Evolutionary conservation across 2,113 vertebrate genomes (phyloP).

Genomic region (Rostratula benghalensis): DNA sequence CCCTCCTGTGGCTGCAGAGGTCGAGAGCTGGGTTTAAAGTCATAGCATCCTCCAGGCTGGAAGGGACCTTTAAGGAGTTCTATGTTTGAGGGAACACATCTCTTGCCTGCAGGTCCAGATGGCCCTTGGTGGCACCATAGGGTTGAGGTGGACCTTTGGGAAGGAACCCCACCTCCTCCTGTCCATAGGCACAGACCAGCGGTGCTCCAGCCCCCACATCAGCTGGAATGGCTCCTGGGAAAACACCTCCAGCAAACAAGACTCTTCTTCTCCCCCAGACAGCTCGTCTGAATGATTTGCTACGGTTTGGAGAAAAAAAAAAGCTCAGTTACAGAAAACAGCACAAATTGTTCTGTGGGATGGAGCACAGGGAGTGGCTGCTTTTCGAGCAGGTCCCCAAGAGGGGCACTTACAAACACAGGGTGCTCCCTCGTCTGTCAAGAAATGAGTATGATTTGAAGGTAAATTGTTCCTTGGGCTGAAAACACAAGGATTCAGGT

Average conservation of each 20-base stretch:
- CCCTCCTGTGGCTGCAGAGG: not conserved
- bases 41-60: not conserved
- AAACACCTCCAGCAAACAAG: not conserved
- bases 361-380: not conserved
- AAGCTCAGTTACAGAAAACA: not conserved
- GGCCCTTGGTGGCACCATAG: fast-evolving
- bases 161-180: not conserved
- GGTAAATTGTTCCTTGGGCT: not conserved
- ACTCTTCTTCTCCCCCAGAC: not conserved
- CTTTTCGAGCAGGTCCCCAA: not conserved
- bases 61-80: not conserved
- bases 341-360: not conserved
- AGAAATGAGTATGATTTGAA: not conserved
- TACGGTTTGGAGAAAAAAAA: not conserved
- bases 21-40: not conserved
- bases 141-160: not conserved
- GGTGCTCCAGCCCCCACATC: not conserved
- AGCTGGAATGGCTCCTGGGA: not conserved
- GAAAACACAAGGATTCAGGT: not conserved
- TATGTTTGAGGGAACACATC: not conserved
- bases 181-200: not conserved
- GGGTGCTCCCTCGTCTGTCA: not conserved
- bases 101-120: not conserved
- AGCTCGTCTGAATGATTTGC: not conserved
- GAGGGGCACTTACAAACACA: not conserved